These are phyloP conservation scores for Hippoglossus hippoglossus DNA, from an alignment of 2,797 vertebrate species.

Conservation along the genomic window DNA sequence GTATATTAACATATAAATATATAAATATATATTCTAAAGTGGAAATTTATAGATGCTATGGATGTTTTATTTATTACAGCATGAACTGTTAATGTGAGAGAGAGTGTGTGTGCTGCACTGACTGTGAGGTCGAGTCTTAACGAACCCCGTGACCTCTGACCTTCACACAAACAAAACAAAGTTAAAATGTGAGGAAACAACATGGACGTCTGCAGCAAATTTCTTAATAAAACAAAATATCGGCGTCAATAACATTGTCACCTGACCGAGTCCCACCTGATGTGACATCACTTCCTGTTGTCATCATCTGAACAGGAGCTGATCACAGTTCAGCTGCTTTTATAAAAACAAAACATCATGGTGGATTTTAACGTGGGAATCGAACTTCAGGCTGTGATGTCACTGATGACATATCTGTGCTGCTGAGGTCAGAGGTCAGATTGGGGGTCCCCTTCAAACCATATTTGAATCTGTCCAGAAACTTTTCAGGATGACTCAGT, in stretches of 20 bases:
- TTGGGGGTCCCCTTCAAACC: slow-evolving; percentile 10
- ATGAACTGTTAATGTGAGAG: slow-evolving; percentile 41
- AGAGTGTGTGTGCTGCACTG: slow-evolving; percentile 20
- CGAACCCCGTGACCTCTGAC: slow-evolving; percentile 39
- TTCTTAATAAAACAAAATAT: too few relatives aligned
- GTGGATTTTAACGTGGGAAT: too few relatives aligned
- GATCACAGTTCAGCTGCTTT: too few relatives aligned
- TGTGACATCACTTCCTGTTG: slow-evolving; percentile 1
- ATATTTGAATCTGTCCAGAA: slow-evolving; percentile 5
- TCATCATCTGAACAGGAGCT: background rate
- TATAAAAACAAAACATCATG: too few relatives aligned
- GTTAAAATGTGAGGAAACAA: too few relatives aligned
- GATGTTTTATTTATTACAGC: slow-evolving; percentile 75
- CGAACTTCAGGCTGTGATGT: background rate
- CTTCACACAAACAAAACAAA: background rate
- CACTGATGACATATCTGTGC: background rate
- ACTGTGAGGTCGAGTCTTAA: slow-evolving; percentile 63
- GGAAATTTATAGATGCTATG: slow-evolving; percentile 60
- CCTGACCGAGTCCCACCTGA: too few relatives aligned
- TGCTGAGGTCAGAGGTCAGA: slow-evolving; percentile 37
- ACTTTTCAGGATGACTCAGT: background rate
- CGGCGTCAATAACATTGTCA: too few relatives aligned
- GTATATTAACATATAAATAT: slow-evolving; percentile 34
- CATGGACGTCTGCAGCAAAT: too few relatives aligned
- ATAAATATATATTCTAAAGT: slow-evolving; percentile 49